Percentiles rank a stretch among this genome's conserved stretches.
Conservation (phyloP, 2,797 vertebrate species). For the Characodon lateralis region DNA sequence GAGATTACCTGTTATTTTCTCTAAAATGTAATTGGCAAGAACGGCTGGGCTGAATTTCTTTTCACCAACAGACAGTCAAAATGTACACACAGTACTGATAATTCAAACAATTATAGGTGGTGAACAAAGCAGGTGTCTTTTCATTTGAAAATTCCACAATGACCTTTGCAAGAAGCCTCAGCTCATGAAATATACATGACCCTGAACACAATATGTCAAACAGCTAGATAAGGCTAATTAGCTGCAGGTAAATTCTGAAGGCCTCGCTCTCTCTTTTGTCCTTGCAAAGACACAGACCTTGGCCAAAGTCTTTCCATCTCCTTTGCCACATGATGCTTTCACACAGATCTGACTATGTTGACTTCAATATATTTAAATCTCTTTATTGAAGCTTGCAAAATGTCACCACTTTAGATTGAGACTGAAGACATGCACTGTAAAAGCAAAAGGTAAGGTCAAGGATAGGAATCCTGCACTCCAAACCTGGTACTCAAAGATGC, state of each 20-base stretch:
- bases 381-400: conserved; percentile 1
- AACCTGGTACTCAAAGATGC: neutral
- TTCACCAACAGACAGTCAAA: conserved; percentile 41
- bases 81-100: conserved; percentile 62
- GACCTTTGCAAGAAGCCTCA: conserved; percentile 75
- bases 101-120: conserved; percentile 67
- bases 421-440: neutral
- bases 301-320: conserved; percentile 30
- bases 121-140: conserved; percentile 77
- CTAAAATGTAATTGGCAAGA: conserved; percentile 25
- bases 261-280: conserved; percentile 25
- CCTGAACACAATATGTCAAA: conserved; percentile 74
- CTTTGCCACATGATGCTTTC: conserved; percentile 10
- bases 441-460: neutral
- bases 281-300: conserved; percentile 30
- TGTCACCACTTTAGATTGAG: neutral
- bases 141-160: conserved; percentile 76
- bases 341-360: conserved; percentile 18
- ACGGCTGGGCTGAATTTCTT: conserved; percentile 16
- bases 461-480: neutral
- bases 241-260: conserved; percentile 72
- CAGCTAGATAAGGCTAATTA: conserved; percentile 75
- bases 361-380: conserved; percentile 25
- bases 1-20: conserved; percentile 29
- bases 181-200: conserved; percentile 80